Percentiles rank a stretch among this genome's conserved stretches.
phyloP scores from a whole-genome alignment of 2,888 invertebrate genomes.

The Phrixothrix hirtus region DNA sequence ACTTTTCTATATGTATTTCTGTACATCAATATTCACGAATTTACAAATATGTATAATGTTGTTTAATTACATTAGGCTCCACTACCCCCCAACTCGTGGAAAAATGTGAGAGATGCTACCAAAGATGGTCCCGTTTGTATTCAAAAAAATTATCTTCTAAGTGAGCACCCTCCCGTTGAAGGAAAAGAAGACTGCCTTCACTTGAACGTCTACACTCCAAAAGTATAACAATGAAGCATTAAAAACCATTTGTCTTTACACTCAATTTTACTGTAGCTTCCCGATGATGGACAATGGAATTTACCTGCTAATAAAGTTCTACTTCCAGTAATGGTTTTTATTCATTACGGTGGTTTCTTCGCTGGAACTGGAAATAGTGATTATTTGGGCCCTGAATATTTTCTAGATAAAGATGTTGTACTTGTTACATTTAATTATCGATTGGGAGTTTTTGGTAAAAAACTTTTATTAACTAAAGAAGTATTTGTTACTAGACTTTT shows the following conservation, averaged over 20 bases:
- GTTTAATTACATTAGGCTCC: conserved; percentile 41
- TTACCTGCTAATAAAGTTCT: not conserved
- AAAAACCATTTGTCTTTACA: too few species aligned
- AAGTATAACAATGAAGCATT: too few species aligned
- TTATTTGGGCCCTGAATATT: conserved; percentile 58
- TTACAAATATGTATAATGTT: too few species aligned
- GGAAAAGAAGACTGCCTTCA: conserved; percentile 60
- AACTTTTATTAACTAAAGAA: too few species aligned
- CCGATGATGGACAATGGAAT: too few species aligned
- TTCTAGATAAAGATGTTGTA: conserved; percentile 59
- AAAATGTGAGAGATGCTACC: conserved; percentile 44
- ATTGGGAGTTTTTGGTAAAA: conserved; percentile 48
- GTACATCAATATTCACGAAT: too few species aligned
- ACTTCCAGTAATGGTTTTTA: conserved; percentile 59
- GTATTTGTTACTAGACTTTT: not conserved
- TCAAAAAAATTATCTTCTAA: conserved; percentile 55
- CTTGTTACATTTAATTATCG: conserved; percentile 59
- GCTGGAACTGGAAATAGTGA: conserved; percentile 55
- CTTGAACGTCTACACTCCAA: conserved; percentile 57
- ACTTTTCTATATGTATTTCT: too few species aligned
- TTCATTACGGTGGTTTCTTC: conserved; percentile 61
- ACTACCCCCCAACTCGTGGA: conserved; percentile 43
- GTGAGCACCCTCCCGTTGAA: conserved; percentile 32
- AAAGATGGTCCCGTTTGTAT: conserved; percentile 52
- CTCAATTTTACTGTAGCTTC: too few species aligned